phyloP scores from a whole-genome alignment of 2,888 invertebrate species.

The Eilema sororculum region DNA sequence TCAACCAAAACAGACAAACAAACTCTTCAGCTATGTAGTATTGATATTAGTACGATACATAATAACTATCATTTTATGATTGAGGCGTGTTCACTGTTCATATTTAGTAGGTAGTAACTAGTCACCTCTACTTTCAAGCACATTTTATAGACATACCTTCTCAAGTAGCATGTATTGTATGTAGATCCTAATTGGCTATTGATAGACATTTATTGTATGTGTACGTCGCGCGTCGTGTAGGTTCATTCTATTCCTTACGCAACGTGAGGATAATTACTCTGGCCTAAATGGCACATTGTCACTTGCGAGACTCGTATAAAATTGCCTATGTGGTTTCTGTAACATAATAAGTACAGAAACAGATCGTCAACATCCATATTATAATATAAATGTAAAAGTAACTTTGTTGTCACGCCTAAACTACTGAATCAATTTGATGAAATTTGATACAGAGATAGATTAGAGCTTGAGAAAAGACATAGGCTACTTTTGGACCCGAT shows the following conservation, averaged over 20 bases:
- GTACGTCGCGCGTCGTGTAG: not conserved
- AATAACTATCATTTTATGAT: not conserved
- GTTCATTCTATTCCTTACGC: slow-evolving; percentile 5
- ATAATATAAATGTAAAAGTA: too few species aligned
- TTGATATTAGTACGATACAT: not conserved
- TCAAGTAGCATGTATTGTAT: slow-evolving; percentile 5
- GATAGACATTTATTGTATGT: not conserved
- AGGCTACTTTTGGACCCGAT: too few species aligned
- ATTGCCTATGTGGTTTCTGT: not conserved
- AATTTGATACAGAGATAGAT: too few species aligned
- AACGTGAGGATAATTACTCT: slow-evolving; percentile 7
- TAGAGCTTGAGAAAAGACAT: too few species aligned
- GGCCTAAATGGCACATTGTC: slow-evolving; percentile 7
- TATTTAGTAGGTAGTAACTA: not conserved
- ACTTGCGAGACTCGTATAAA: slow-evolving; percentile 5
- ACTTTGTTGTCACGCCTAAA: too few species aligned
- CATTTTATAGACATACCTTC: not conserved
- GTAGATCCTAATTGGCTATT: slow-evolving; percentile 10
- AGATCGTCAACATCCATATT: too few species aligned
- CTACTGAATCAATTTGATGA: too few species aligned
- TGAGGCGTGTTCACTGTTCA: not conserved
- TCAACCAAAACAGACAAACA: too few species aligned
- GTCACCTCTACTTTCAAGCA: not conserved
- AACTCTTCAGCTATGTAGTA: too few species aligned
- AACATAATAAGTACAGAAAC: not conserved